Percentiles rank a stretch among this genome's conserved stretches.
phyloP scores from a whole-genome alignment of 2,888 invertebrate genomes.

The Caenorhabditis sp. region DNA sequence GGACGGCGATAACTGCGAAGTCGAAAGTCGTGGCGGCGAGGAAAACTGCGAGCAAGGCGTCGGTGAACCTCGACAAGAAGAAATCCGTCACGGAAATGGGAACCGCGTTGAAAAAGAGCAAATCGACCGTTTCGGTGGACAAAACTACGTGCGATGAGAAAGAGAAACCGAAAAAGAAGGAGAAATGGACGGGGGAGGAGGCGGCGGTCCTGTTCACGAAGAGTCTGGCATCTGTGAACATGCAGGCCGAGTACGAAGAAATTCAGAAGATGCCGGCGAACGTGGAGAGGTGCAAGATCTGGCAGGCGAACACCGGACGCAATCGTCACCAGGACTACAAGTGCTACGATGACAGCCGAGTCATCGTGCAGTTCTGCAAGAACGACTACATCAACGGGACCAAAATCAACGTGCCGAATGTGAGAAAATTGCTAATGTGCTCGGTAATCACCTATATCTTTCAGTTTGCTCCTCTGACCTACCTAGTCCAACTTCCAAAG shows the following conservation, averaged over 20 bases:
- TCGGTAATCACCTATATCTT: not conserved
- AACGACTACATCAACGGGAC: constrained; percentile 52
- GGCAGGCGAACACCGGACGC: constrained; percentile 27
- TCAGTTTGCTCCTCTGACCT: constrained; percentile 39
- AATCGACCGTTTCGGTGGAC: constrained; percentile 21
- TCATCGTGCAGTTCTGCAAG: constrained; percentile 44
- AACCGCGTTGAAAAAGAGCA: constrained; percentile 1
- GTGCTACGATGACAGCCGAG: constrained; percentile 54
- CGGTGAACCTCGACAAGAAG: constrained; percentile 5
- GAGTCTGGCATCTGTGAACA: constrained; percentile 7
- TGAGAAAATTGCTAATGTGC: not conserved
- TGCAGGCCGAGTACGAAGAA: constrained; percentile 47
- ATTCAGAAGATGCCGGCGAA: constrained; percentile 34
- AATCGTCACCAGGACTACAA: constrained; percentile 45
- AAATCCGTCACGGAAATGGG: constrained; percentile 1
- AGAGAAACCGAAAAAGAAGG: constrained; percentile 21
- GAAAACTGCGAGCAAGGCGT: constrained; percentile 14
- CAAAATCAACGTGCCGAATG: constrained; percentile 46
- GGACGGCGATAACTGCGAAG: constrained; percentile 17
- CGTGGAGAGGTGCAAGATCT: constrained; percentile 39
- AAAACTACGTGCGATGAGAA: constrained; percentile 16
- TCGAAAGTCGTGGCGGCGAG: constrained; percentile 5
- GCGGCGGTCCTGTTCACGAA: constrained; percentile 32
- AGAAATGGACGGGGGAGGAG: constrained; percentile 55
- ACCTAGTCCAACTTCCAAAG: constrained; percentile 47